Conservation (phyloP, 2,888 invertebrate species). For the Pterobdella sp. region DNA sequence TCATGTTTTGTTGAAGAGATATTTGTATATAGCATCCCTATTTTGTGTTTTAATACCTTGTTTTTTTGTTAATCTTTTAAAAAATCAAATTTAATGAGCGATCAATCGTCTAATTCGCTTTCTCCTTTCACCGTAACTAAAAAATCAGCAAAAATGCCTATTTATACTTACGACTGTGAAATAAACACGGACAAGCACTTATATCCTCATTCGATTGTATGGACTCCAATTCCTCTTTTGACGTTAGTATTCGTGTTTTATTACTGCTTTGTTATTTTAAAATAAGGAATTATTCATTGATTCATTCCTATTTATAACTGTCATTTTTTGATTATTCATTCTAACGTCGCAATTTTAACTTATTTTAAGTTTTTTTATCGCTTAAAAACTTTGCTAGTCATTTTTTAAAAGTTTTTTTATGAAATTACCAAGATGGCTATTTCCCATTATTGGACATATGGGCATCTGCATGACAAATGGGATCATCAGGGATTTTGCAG, state of each 20-base stretch:
- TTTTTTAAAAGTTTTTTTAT: too few relatives aligned
- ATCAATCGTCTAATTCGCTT: neutral
- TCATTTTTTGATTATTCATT: neutral
- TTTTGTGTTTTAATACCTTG: too few relatives aligned
- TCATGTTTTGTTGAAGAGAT: too few relatives aligned
- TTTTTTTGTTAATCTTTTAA: neutral
- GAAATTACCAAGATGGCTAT: conserved; percentile 67
- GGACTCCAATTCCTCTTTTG: conserved; percentile 88
- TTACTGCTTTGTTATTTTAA: too few relatives aligned
- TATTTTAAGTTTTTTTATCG: conserved; percentile 8
- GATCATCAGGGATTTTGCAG: conserved; percentile 92
- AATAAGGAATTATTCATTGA: too few relatives aligned
- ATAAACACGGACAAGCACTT: conserved; percentile 53
- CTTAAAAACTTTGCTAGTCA: neutral
- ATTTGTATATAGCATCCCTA: too few relatives aligned
- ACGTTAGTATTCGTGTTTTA: too few relatives aligned
- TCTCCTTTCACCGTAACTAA: neutral
- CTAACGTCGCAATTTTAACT: neutral
- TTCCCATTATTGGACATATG: conserved; percentile 97
- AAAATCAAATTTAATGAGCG: neutral
- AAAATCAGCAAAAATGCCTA: neutral
- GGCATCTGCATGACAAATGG: conserved; percentile 80
- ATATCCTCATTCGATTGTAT: conserved; percentile 85
- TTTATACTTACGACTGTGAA: neutral
- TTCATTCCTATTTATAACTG: too few relatives aligned